Conservation (phyloP, 2,113 vertebrate species). For the Phalacrocorax pelagicus region DNA sequence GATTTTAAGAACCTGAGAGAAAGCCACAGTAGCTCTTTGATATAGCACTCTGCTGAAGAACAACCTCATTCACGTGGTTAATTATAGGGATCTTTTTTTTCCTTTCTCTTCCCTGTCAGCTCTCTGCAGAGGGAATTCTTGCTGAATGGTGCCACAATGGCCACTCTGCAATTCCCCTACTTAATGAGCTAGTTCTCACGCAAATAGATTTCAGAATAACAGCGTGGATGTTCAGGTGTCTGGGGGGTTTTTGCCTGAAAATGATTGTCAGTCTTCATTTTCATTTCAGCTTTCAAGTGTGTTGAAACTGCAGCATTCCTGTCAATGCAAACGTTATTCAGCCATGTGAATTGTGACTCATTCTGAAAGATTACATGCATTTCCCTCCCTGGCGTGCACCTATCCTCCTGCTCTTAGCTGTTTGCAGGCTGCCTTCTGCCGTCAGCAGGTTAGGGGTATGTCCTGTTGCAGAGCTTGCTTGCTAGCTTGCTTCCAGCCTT, state of each 20-base stretch:
- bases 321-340: neutral
- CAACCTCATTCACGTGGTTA: neutral
- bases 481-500: neutral
- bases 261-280: constrained; percentile 53
- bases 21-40: neutral
- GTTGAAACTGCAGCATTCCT: constrained; percentile 28
- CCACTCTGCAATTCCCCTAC: neutral
- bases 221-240: neutral
- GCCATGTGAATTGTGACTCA: neutral
- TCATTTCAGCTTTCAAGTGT: constrained; percentile 28
- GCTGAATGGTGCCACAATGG: neutral
- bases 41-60: neutral
- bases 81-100: neutral
- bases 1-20: neutral
- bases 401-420: neutral
- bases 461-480: neutral
- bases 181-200: constrained; percentile 15
- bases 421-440: neutral
- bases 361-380: constrained; percentile 10
- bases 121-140: neutral
- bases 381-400: neutral
- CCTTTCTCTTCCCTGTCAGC: neutral
- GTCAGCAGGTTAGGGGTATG: neutral
- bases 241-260: neutral
- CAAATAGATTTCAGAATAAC: neutral